Conservation (phyloP, 1,140 invertebrate species). For the Pteromalus puparum region DNA sequence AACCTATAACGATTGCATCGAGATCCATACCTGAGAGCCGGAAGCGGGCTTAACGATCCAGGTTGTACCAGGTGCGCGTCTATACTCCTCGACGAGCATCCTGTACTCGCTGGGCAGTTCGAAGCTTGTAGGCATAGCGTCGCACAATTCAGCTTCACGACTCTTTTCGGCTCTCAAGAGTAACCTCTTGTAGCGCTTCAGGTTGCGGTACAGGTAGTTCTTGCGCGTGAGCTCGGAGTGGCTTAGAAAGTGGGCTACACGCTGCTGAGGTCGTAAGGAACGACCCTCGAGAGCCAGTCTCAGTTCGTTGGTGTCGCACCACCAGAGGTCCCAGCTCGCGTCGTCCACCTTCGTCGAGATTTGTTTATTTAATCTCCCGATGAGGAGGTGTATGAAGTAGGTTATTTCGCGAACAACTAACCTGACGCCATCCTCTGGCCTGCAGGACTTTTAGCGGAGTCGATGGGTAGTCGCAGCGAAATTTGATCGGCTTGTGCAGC, state of each 20-base stretch:
- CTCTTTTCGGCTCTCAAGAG: slow-evolving; percentile 61
- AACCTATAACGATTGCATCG: not conserved
- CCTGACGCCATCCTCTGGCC: slow-evolving; percentile 64
- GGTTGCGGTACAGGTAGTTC: slow-evolving; percentile 78
- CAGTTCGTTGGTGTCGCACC: slow-evolving; percentile 71
- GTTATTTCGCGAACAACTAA: slow-evolving; percentile 45
- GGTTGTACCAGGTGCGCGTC: slow-evolving; percentile 74
- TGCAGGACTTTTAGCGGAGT: slow-evolving; percentile 63
- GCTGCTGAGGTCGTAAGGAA: slow-evolving; percentile 63
- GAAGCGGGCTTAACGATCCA: slow-evolving; percentile 81
- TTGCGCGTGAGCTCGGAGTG: slow-evolving; percentile 80
- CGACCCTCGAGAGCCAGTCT: slow-evolving; percentile 58
- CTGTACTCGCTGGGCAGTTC: slow-evolving; percentile 76
- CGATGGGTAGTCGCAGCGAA: slow-evolving; percentile 63
- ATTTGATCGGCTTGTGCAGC: slow-evolving; percentile 61
- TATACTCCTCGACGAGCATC: slow-evolving; percentile 76
- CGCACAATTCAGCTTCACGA: slow-evolving; percentile 67
- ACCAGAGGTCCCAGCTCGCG: slow-evolving; percentile 71
- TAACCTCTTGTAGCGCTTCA: slow-evolving; percentile 74
- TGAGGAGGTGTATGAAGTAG: slow-evolving; percentile 10
- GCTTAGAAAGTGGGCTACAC: slow-evolving; percentile 75
- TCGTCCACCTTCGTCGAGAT: slow-evolving; percentile 56
- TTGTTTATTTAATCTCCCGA: slow-evolving; percentile 15
- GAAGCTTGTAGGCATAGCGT: slow-evolving; percentile 72
- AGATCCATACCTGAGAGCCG: slow-evolving; percentile 62